Conservation (phyloP, 2,113 vertebrate species). For the Alouatta palliata region DNA sequence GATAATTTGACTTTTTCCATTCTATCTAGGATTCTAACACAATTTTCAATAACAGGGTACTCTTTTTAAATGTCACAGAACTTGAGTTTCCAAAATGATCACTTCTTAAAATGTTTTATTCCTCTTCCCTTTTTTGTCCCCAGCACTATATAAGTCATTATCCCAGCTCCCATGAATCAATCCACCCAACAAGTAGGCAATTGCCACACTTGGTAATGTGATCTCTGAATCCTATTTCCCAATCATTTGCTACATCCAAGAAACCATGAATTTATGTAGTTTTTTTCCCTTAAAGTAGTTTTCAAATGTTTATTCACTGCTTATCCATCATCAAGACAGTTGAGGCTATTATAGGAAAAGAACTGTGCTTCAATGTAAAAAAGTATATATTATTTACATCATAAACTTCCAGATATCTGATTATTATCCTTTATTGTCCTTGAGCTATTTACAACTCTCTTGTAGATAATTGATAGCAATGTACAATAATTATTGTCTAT, state of each 20-base stretch:
- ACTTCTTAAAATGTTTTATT: background rate
- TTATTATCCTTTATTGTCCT: background rate
- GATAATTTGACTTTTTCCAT: too few species aligned
- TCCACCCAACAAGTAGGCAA: background rate
- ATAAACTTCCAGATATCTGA: background rate
- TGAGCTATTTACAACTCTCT: background rate
- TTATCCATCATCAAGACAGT: background rate
- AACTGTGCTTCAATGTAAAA: background rate
- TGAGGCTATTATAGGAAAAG: background rate
- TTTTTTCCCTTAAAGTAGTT: background rate
- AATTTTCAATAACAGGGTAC: background rate
- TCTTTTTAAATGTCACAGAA: background rate
- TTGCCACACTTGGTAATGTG: background rate
- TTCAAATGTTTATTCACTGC: background rate
- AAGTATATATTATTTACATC: background rate
- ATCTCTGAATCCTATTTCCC: background rate
- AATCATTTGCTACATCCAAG: background rate
- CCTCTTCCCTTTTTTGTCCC: background rate
- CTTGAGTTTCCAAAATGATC: conserved; percentile 1
- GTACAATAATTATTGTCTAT: background rate
- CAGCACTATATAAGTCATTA: background rate
- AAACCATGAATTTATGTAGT: background rate
- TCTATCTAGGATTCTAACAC: too few species aligned
- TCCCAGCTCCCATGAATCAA: background rate
- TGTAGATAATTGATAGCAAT: background rate